phyloP scores from a whole-genome alignment of 2,797 vertebrate species.

The Sternarchorhynchus goeldii region DNA sequence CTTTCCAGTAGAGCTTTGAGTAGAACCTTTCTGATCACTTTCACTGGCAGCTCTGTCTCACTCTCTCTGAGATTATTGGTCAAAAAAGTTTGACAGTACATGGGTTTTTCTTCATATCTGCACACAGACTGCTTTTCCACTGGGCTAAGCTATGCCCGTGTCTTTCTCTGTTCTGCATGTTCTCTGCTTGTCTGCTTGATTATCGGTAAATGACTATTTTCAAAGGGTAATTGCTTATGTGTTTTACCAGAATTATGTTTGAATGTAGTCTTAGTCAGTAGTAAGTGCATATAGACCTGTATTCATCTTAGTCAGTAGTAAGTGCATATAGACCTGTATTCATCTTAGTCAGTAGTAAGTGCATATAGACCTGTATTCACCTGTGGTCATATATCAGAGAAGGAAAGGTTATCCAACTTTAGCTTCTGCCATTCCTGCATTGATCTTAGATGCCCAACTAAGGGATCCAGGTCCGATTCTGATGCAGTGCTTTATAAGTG shows the following conservation, averaged over 20 bases:
- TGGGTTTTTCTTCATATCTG: background rate
- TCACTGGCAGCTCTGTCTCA: background rate
- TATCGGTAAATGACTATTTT: background rate
- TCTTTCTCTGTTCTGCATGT: background rate
- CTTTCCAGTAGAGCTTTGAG: slow-evolving; percentile 8
- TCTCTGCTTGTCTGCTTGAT: background rate
- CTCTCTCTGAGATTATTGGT: background rate
- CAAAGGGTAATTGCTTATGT: too few species aligned
- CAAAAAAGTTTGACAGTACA: background rate
- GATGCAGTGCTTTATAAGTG: background rate
- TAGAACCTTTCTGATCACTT: background rate
- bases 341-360: background rate
- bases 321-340: background rate
- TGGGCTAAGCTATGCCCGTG: background rate
- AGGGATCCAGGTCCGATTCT: background rate
- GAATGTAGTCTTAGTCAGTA: background rate
- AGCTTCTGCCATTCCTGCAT: background rate
- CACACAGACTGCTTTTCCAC: background rate
- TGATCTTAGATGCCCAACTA: background rate
- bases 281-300: background rate
- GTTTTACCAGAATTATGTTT: too few species aligned
- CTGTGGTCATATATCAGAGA: too few species aligned
- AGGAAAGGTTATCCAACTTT: too few species aligned
- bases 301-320: too few species aligned
- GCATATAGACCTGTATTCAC: background rate